Conservation (phyloP, 2,888 invertebrate genomes). For the Microplitis deprimator region DNA sequence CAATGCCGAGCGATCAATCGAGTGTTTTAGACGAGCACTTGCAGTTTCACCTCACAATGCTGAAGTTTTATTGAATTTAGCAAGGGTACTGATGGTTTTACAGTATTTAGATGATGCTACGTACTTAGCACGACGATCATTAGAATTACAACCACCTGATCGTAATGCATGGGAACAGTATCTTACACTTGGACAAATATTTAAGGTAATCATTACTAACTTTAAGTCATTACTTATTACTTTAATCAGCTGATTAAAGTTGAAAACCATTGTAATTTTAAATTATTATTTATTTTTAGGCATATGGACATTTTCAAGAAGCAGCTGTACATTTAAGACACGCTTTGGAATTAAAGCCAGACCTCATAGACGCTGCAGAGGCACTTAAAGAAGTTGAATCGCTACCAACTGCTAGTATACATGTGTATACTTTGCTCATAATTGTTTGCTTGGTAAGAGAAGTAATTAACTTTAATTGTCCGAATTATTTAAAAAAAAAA, state of each 20-base stretch:
- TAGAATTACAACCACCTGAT: slow-evolving; percentile 88
- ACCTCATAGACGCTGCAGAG: slow-evolving; percentile 85
- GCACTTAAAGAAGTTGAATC: slow-evolving; percentile 88
- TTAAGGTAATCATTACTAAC: slow-evolving; percentile 74
- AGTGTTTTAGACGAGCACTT: slow-evolving; percentile 89
- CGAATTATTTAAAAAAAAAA: background rate
- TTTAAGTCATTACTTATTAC: background rate
- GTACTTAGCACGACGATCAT: slow-evolving; percentile 86
- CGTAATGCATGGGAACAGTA: slow-evolving; percentile 93
- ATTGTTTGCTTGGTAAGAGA: slow-evolving; percentile 85
- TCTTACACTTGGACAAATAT: slow-evolving; percentile 92
- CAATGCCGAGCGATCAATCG: slow-evolving; percentile 88
- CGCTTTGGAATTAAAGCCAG: slow-evolving; percentile 87
- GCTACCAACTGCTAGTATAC: slow-evolving; percentile 84
- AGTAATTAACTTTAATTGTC: background rate
- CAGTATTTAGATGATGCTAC: slow-evolving; percentile 93
- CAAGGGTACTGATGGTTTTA: slow-evolving; percentile 86
- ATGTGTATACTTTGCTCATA: slow-evolving; percentile 88
- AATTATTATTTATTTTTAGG: slow-evolving; percentile 64
- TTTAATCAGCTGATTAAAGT: background rate
- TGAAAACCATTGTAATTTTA: background rate
- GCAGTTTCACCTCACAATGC: slow-evolving; percentile 90
- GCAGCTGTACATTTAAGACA: slow-evolving; percentile 87
- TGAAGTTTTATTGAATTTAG: slow-evolving; percentile 87
- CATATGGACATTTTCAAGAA: slow-evolving; percentile 91